phyloP scores from a whole-genome alignment of 2,888 invertebrate species.

The Patella pellucida region DNA sequence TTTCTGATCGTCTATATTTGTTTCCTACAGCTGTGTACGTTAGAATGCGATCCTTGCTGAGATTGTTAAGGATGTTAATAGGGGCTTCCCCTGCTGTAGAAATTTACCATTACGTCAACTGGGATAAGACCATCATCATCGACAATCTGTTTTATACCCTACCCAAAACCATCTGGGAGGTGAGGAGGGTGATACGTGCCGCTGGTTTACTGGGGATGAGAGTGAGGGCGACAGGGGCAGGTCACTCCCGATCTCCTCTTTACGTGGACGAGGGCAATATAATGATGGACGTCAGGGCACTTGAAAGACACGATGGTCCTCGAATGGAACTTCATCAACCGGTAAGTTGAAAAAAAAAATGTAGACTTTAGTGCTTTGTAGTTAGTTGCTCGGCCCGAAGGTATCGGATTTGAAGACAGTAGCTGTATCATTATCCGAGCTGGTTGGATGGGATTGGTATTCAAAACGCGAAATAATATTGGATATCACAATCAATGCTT shows the following conservation, averaged over 20 bases:
- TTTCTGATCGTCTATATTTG: neutral
- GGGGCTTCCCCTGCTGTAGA: slow-evolving; percentile 24
- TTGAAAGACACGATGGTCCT: slow-evolving; percentile 37
- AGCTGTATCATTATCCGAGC: no score
- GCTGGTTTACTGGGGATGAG: slow-evolving; percentile 32
- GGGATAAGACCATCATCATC: slow-evolving; percentile 34
- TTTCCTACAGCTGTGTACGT: slow-evolving; percentile 21
- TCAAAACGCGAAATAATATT: no score
- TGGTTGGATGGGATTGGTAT: no score
- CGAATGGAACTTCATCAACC: slow-evolving; percentile 28
- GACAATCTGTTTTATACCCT: slow-evolving; percentile 31
- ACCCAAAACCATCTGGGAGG: slow-evolving; percentile 31
- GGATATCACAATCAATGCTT: no score
- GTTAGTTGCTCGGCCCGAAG: no score
- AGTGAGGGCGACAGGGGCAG: slow-evolving; percentile 36
- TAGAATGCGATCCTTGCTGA: slow-evolving; percentile 23
- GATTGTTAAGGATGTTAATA: slow-evolving; percentile 21
- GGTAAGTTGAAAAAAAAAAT: slow-evolving; percentile 15
- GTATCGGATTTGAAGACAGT: no score
- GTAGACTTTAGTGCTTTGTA: no score
- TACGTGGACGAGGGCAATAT: slow-evolving; percentile 42
- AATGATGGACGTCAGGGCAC: slow-evolving; percentile 36
- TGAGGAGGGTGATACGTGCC: slow-evolving; percentile 28
- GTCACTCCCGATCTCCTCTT: slow-evolving; percentile 38
- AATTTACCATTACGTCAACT: slow-evolving; percentile 32